Evolutionary conservation across 2,888 invertebrate genomes (phyloP).

Genomic region (Neocrepidodera transversa): DNA sequence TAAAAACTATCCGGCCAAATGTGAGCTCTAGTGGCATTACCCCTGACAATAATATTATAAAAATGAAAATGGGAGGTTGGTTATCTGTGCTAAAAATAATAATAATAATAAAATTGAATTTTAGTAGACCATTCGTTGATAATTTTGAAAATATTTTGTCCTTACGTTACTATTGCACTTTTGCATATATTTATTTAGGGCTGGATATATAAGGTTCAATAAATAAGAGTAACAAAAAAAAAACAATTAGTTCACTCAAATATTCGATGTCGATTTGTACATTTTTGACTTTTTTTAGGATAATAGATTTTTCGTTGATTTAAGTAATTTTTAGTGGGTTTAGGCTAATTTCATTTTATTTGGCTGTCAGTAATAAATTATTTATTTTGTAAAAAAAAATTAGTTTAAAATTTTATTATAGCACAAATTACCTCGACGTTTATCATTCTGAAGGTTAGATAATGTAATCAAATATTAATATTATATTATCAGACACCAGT

Average conservation of each 20-base stretch:
- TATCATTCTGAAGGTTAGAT: slow-evolving; percentile 19
- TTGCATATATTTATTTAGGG: slow-evolving; percentile 10
- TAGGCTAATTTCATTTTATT: too few species aligned
- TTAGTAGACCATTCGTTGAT: too few species aligned
- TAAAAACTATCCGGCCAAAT: too few species aligned
- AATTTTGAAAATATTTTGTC: slow-evolving; percentile 27
- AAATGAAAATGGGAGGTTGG: too few species aligned
- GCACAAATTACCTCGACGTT: slow-evolving; percentile 5
- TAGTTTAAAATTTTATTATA: background rate
- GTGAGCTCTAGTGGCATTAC: too few species aligned
- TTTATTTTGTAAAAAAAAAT: too few species aligned
- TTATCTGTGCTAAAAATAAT: too few species aligned
- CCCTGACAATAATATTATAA: too few species aligned
- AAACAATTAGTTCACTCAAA: slow-evolving; percentile 21
- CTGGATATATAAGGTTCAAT: slow-evolving; percentile 20
- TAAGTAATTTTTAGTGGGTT: background rate
- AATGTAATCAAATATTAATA: slow-evolving; percentile 15
- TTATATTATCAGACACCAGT: slow-evolving; percentile 6
- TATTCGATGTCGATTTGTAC: slow-evolving; percentile 28
- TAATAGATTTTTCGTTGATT: slow-evolving; percentile 8
- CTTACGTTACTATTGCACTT: slow-evolving; percentile 33
- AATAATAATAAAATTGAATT: too few species aligned
- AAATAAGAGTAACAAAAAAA: slow-evolving; percentile 8
- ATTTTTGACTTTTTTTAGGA: slow-evolving; percentile 7
- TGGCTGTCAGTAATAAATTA: too few species aligned